Percentiles rank a stretch among this genome's conserved stretches.
These are phyloP conservation scores for Cetoscarus ocellatus DNA, from an alignment of 2,797 vertebrate genomes.

Conservation along the genomic window DNA sequence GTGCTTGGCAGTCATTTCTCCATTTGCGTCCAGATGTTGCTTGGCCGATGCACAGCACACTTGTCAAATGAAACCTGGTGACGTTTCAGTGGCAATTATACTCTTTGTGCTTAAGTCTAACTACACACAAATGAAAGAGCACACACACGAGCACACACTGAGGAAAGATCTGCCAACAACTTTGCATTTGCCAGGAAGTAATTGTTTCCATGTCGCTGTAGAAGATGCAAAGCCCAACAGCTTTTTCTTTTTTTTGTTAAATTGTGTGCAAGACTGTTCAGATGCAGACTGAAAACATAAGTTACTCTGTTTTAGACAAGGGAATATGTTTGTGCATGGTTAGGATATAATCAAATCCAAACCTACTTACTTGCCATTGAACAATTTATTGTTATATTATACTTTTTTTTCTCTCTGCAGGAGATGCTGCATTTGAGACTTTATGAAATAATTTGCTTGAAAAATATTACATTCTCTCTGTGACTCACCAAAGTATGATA, in stretches of 20 bases:
- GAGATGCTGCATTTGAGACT: constrained; percentile 5
- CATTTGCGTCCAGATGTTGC: constrained; percentile 76
- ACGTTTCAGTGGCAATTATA: constrained; percentile 79
- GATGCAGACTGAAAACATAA: constrained; percentile 24
- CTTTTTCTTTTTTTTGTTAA: constrained; percentile 50
- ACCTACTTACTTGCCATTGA: background rate
- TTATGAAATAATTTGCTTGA: constrained; percentile 9
- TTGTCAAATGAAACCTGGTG: constrained; percentile 80
- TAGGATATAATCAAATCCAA: constrained; percentile 19
- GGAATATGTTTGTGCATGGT: constrained; percentile 6
- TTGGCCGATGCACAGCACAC: constrained; percentile 73
- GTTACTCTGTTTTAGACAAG: constrained; percentile 16
- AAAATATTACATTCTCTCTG: background rate
- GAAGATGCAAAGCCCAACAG: constrained; percentile 61
- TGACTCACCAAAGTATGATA: constrained; percentile 26
- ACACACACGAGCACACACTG: constrained; percentile 38
- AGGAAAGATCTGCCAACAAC: constrained; percentile 73
- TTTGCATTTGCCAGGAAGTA: constrained; percentile 76
- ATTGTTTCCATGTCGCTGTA: constrained; percentile 81
- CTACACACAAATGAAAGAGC: constrained; percentile 50
- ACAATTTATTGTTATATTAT: constrained; percentile 2
- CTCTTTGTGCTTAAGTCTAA: constrained; percentile 68
- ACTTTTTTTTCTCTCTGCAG: background rate
- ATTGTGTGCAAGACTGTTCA: constrained; percentile 40
- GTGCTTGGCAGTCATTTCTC: constrained; percentile 70